A percentile compares a stretch with the other conserved stretches of the same genome.
These are phyloP conservation scores for Neomorphus geoffroyi DNA, from an alignment of 2,797 vertebrate species.

Conservation along the genomic window DNA sequence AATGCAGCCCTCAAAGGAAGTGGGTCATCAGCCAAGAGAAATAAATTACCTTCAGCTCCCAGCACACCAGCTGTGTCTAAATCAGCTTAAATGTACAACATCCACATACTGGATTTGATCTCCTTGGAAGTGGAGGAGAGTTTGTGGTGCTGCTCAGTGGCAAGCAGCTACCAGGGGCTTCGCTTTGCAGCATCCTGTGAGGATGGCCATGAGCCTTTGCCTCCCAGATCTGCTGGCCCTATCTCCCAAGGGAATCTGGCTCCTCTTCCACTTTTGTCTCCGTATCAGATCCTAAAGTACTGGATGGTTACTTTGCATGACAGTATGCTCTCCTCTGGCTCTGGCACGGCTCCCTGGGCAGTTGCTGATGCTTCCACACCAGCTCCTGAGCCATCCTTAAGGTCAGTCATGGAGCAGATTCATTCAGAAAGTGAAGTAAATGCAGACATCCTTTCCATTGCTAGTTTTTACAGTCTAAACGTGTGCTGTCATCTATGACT, in stretches of 20 bases:
- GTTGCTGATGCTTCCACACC: not conserved
- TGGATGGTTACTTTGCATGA: not conserved
- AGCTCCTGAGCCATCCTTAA: fast-evolving
- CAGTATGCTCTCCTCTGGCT: not conserved
- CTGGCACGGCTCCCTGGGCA: fast-evolving
- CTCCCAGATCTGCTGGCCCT: not conserved
- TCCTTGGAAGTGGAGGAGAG: not conserved
- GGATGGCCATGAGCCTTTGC: not conserved
- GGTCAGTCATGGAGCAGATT: not conserved
- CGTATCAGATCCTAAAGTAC: not conserved
- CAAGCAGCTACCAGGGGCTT: not conserved
- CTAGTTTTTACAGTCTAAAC: not conserved
- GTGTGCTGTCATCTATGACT: not conserved
- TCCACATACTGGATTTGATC: not conserved
- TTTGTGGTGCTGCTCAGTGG: fast-evolving
- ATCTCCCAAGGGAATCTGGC: not conserved
- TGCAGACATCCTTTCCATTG: not conserved
- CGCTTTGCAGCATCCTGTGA: not conserved
- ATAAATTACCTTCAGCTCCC: constrained; percentile 57
- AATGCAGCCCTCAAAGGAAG: not conserved
- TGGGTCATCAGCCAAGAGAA: constrained; percentile 55
- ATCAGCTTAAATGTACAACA: not conserved
- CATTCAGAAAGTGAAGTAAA: not conserved
- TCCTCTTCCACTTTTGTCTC: not conserved
- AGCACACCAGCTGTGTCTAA: constrained; percentile 38